Conservation (phyloP, 1,140 invertebrate species). For the Adoxophyes honmai region DNA sequence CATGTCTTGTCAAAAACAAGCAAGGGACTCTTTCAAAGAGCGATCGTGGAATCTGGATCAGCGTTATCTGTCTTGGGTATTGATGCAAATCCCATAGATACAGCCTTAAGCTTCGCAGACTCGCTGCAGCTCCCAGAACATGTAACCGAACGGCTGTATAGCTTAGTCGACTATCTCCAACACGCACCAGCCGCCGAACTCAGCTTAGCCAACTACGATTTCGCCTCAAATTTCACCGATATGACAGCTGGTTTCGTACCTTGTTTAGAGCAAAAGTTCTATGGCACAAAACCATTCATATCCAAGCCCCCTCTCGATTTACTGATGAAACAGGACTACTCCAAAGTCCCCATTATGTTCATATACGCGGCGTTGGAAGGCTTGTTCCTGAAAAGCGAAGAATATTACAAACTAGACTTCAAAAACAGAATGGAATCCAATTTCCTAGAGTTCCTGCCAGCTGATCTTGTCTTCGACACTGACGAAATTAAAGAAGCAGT, state of each 20-base stretch:
- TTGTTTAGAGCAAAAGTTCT: slow-evolving; percentile 24
- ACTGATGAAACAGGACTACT: slow-evolving; percentile 57
- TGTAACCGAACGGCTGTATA: slow-evolving; percentile 58
- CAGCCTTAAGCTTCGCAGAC: slow-evolving; percentile 74
- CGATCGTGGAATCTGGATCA: slow-evolving; percentile 79
- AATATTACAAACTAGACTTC: slow-evolving; percentile 24
- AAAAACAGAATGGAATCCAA: slow-evolving; percentile 22
- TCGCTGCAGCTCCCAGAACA: slow-evolving; percentile 66
- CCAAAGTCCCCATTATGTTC: slow-evolving; percentile 60
- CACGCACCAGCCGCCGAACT: slow-evolving; percentile 17
- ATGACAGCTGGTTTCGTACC: slow-evolving; percentile 26
- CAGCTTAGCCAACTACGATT: slow-evolving; percentile 18
- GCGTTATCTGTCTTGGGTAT: slow-evolving; percentile 79
- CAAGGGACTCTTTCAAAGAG: slow-evolving; percentile 77
- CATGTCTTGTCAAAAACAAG: slow-evolving; percentile 42
- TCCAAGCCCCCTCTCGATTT: slow-evolving; percentile 69
- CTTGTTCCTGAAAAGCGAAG: slow-evolving; percentile 42
- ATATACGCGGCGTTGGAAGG: slow-evolving; percentile 61
- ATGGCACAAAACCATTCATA: slow-evolving; percentile 62
- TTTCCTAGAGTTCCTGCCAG: slow-evolving; percentile 23
- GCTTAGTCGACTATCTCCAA: slow-evolving; percentile 20
- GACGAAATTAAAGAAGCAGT: slow-evolving; percentile 9
- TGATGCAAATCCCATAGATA: slow-evolving; percentile 65
- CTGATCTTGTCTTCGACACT: slow-evolving; percentile 22
- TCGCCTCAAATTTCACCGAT: slow-evolving; percentile 22